These are phyloP conservation scores for Pimpla rufipes DNA, from an alignment of 2,888 invertebrate species.

Conservation along the genomic window DNA sequence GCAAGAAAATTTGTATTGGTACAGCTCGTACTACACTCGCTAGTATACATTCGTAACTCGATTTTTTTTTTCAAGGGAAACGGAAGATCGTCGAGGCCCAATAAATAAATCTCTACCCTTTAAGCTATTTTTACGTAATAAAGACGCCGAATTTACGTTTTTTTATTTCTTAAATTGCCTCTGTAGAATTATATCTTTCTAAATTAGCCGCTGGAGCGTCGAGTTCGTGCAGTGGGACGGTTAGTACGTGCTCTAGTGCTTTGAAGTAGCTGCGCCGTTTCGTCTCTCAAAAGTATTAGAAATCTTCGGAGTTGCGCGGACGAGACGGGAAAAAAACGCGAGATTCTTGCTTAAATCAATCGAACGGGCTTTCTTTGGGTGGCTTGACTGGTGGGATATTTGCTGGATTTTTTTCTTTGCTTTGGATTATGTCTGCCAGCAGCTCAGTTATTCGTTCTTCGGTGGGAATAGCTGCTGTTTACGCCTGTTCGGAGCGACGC, in stretches of 20 bases:
- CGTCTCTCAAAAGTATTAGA: background rate
- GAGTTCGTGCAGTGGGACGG: constrained; percentile 43
- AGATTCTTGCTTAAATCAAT: constrained; percentile 23
- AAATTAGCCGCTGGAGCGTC: constrained; percentile 22
- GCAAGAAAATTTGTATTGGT: constrained; percentile 27
- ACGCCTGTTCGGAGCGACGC: constrained; percentile 88
- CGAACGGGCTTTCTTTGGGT: background rate
- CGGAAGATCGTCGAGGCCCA: background rate
- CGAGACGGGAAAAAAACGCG: constrained; percentile 10
- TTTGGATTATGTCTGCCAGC: constrained; percentile 28
- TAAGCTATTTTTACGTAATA: background rate
- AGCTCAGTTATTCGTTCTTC: constrained; percentile 49
- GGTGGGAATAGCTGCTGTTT: constrained; percentile 66
- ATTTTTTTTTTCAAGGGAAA: background rate
- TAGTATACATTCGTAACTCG: background rate
- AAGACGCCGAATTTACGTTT: background rate
- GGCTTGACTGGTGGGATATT: background rate
- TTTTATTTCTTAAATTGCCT: constrained; percentile 18
- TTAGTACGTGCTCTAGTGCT: constrained; percentile 24
- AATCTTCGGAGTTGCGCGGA: background rate
- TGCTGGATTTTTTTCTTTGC: background rate
- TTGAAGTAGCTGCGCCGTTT: constrained; percentile 13
- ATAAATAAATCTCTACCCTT: constrained; percentile 17
- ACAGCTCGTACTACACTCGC: background rate
- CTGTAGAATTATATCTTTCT: constrained; percentile 24